Base-by-base conservation (phyloP, 2,113 vertebrate species). In the Pelvicachromis taeniatus region DNA sequence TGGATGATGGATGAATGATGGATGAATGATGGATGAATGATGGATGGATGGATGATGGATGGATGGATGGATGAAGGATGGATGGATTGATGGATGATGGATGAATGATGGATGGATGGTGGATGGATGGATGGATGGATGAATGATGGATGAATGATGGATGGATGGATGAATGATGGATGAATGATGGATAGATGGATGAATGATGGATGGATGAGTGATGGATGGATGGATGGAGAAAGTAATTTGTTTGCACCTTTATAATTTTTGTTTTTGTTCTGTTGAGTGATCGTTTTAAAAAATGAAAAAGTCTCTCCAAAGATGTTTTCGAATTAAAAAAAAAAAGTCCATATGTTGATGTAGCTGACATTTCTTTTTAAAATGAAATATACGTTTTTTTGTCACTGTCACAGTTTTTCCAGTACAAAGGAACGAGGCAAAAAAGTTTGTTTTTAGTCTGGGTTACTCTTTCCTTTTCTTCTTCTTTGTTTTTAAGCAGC, bases 401-500 rank as follows among this genome's bases (percentile, higher is more conserved):
- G 16, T 33, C 23, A 31, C 29, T 29, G 40, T 52, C 42, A 70
- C 4, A 12, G 59, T 84, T 10, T 48, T 56, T 85, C 40, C 13
- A 59, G 1, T 3, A 0, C 3, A 1, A 40, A 58, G 53, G 77
- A 13, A 40, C 48, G 52, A 78, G 45, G 56, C 58, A 52, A 48
- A 59, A 56, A 19, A 2, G 11, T 12, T n/a, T 45, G 12, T 53
- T 52, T 83, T 48, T 4, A 0, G 11, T 42, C 8, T 26, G 9
- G 9, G 21, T 84, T 88, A 92, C 7, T 89, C 91, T 63, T 87
- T 93, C 56, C 87, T 93, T 86, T 88, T 96, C 82, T 93, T 93
- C 87, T 89, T 96, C 80, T 89, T 94, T 53, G 53, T 85, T 7
- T 80, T 92, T 58, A 95, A 58, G 59, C 92, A 94, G 23, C 93